Evolutionary conservation across 2,797 vertebrate genomes (phyloP).

Genomic region (Enteromius thamalakanensis): DNA sequence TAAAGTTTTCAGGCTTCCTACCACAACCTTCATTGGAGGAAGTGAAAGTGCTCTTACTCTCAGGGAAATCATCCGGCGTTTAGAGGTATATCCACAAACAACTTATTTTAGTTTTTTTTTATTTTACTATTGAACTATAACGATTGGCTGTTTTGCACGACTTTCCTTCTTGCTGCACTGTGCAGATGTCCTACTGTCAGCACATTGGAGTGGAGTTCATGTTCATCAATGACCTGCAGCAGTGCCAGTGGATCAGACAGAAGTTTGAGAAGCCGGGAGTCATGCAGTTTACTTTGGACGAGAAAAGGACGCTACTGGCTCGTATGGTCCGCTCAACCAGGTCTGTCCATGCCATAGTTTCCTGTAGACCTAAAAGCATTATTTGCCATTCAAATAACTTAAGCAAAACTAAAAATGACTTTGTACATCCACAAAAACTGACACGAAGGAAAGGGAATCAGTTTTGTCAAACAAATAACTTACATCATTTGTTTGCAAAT

Average conservation of each 20-base stretch:
- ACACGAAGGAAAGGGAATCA: not conserved
- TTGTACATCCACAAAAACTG: not conserved
- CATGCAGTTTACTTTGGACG: slow-evolving; percentile 87
- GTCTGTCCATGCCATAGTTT: slow-evolving; percentile 61
- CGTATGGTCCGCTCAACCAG: slow-evolving; percentile 87
- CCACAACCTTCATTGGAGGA: slow-evolving; percentile 93
- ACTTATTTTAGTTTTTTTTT: not conserved
- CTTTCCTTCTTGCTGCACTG: not conserved
- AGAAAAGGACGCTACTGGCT: slow-evolving; percentile 86
- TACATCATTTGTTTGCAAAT: not conserved
- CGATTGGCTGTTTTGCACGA: not conserved
- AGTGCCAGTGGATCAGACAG: slow-evolving; percentile 91
- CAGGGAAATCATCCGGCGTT: slow-evolving; percentile 89
- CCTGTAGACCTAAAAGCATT: not conserved
- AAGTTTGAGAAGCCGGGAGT: slow-evolving; percentile 88
- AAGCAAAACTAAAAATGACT: not conserved
- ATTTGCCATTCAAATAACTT: slow-evolving; percentile 1
- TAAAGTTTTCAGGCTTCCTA: slow-evolving; percentile 91
- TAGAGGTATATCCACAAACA: slow-evolving; percentile 81
- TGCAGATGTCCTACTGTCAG: slow-evolving; percentile 85
- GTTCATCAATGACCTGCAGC: slow-evolving; percentile 96
- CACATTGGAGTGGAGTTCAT: slow-evolving; percentile 93
- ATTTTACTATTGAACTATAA: not conserved
- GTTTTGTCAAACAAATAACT: not conserved
- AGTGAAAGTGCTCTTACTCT: slow-evolving; percentile 84